Percentiles rank a stretch among this genome's conserved stretches.
These are phyloP conservation scores for Hypanus sabinus DNA, from an alignment of 2,113 vertebrate genomes.

Conservation along the genomic window DNA sequence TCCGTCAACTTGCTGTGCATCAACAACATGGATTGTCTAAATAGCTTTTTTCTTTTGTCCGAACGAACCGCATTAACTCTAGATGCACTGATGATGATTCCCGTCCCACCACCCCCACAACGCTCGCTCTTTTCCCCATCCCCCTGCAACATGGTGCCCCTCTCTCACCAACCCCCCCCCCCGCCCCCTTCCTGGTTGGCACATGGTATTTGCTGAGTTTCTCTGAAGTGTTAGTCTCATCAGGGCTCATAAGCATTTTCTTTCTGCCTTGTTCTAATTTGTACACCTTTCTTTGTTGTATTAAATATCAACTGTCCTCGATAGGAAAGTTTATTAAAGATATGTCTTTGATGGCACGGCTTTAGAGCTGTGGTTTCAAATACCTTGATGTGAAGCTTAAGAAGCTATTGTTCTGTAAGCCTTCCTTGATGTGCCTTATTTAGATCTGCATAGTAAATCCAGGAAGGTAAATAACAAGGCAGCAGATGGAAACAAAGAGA, in stretches of 20 bases:
- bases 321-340: constrained; percentile 99
- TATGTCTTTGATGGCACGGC: constrained; percentile 98
- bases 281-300: constrained; percentile 82
- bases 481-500: constrained; percentile 99
- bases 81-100: constrained; percentile 46
- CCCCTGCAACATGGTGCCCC: too few species aligned
- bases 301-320: constrained; percentile 89
- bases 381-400: constrained; percentile 99
- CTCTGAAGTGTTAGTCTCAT: constrained; percentile 81
- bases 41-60: constrained; percentile 55
- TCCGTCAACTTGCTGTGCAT: constrained; percentile 55
- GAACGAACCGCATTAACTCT: constrained; percentile 68
- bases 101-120: constrained; percentile 8
- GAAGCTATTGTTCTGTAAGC: constrained; percentile 99
- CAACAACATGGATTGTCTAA: constrained; percentile 46
- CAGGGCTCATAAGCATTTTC: constrained; percentile 72
- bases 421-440: constrained; percentile 99
- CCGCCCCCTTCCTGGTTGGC: constrained; percentile 58
- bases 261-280: constrained; percentile 79
- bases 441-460: constrained; percentile 99
- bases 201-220: constrained; percentile 57
- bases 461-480: constrained; percentile 99
- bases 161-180: neutral
- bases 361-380: constrained; percentile 98
- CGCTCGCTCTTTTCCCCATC: too few species aligned